Evolutionary conservation across 1,140 invertebrate species (phyloP).

Genomic region (Xylocopa sonorina): DNA sequence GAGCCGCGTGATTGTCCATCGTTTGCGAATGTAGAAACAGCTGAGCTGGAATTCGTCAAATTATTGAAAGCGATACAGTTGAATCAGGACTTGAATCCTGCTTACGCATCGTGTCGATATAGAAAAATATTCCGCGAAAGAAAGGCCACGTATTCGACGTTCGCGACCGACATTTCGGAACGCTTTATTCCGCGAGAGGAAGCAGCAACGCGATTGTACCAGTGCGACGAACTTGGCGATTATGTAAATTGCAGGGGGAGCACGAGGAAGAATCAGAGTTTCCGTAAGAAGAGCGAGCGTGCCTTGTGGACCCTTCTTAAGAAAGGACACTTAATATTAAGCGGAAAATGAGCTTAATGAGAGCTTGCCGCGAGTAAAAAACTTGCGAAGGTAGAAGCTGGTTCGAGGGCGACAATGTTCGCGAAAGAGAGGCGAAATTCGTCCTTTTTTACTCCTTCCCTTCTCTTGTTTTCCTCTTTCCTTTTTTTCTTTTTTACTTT

Average conservation of each 20-base stretch:
- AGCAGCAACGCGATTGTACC: not conserved
- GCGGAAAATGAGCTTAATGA: slow-evolving; percentile 74
- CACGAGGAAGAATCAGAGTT: slow-evolving; percentile 25
- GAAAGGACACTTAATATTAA: slow-evolving; percentile 68
- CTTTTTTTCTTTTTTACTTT: slow-evolving; percentile 40
- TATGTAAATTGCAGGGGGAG: slow-evolving; percentile 30
- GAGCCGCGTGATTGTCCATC: slow-evolving; percentile 18
- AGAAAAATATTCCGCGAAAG: too few relatives aligned
- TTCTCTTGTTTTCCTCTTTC: not conserved
- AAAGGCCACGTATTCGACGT: not conserved
- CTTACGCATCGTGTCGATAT: too few relatives aligned
- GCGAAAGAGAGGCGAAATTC: slow-evolving; percentile 51
- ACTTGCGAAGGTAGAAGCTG: slow-evolving; percentile 62
- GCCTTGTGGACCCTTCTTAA: slow-evolving; percentile 35
- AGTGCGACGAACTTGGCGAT: slow-evolving; percentile 6
- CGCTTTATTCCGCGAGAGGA: not conserved
- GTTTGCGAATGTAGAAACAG: slow-evolving; percentile 17
- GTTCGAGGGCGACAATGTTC: slow-evolving; percentile 60
- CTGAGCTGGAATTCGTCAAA: not conserved
- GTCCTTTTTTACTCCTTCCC: slow-evolving; percentile 22
- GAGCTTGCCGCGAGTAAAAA: slow-evolving; percentile 64
- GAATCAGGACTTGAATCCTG: too few relatives aligned
- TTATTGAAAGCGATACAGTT: too few relatives aligned
- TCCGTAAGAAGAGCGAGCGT: slow-evolving; percentile 21
- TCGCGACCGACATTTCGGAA: not conserved